phyloP scores from a whole-genome alignment of 2,797 vertebrate species.

The Choloepus didactylus region DNA sequence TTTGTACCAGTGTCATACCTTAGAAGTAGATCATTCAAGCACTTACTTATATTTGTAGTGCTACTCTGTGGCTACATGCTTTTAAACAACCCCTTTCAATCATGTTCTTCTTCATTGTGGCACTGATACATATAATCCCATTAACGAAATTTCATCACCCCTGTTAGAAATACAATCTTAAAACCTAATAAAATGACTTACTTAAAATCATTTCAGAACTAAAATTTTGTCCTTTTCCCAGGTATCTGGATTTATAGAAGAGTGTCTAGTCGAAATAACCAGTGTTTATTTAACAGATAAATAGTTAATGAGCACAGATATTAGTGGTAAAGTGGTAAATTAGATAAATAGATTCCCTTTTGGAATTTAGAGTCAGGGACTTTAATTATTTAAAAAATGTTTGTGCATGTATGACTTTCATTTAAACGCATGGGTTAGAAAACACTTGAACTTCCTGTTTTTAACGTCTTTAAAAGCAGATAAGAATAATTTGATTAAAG shows the following conservation, averaged over 20 bases:
- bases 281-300: neutral
- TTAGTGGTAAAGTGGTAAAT: neutral
- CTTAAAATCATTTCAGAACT: conserved; percentile 11
- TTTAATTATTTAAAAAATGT: conserved; percentile 5
- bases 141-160: no score
- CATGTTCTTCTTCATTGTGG: no score
- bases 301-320: conserved; percentile 21
- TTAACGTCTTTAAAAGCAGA: neutral
- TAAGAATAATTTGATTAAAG: conserved; percentile 5
- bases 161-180: neutral
- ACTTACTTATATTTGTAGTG: no score
- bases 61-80: no score
- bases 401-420: neutral
- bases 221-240: conserved; percentile 26
- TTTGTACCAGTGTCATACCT: no score
- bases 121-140: no score
- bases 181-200: conserved; percentile 41
- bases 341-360: conserved; percentile 34
- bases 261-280: neutral
- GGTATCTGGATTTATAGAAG: neutral
- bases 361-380: neutral
- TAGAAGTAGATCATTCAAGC: no score
- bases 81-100: no score
- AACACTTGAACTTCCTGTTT: neutral
- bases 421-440: neutral